Evolutionary conservation across 1,140 invertebrate genomes (phyloP).

Genomic region (Asbolus verrucosus): DNA sequence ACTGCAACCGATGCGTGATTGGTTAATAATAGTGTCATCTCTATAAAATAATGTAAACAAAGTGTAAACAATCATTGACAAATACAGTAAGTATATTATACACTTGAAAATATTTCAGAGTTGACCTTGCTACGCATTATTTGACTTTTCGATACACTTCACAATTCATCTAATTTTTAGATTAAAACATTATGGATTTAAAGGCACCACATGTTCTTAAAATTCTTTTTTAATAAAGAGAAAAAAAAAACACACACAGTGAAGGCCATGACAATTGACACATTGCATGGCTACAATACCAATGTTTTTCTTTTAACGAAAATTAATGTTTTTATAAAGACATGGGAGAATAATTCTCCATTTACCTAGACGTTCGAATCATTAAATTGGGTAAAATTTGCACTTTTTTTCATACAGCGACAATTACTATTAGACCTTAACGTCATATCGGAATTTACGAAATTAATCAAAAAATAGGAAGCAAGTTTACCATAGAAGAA

Average conservation of each 20-base stretch:
- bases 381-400: constrained; percentile 26
- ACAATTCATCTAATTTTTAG: not conserved
- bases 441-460: too few species aligned
- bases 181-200: not conserved
- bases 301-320: constrained; percentile 32
- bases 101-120: too few species aligned
- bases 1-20: too few species aligned
- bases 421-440: constrained; percentile 4
- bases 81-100: too few species aligned
- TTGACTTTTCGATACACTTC: not conserved
- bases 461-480: constrained; percentile 2
- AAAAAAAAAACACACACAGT: constrained; percentile 2
- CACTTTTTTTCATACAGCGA: constrained; percentile 5
- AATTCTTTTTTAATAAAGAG: constrained; percentile 3
- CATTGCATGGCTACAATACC: constrained; percentile 38
- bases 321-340: constrained; percentile 40
- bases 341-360: constrained; percentile 41
- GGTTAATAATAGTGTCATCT: too few species aligned
- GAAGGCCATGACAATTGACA: constrained; percentile 35
- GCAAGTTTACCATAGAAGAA: not conserved
- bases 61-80: too few species aligned
- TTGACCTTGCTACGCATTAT: not conserved
- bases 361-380: constrained; percentile 17
- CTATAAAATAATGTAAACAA: too few species aligned
- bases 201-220: constrained; percentile 15